A percentile compares a stretch with the other conserved stretches of the same genome.
Evolutionary conservation across 2,797 vertebrate species (phyloP).

Genomic region (Neoniphon sammara): DNA sequence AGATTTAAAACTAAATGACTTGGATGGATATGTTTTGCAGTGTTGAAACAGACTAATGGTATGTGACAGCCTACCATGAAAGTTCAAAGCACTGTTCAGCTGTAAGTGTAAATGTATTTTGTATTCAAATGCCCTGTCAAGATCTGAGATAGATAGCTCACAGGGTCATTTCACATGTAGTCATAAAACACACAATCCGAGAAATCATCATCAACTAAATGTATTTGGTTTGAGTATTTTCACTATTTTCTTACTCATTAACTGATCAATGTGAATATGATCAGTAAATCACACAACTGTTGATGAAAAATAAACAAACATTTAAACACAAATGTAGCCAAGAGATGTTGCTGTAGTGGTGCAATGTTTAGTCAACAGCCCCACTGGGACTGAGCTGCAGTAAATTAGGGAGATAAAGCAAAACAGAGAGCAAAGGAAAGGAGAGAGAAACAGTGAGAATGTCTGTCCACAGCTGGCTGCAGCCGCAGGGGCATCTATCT

Average conservation of each 20-base stretch:
- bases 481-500: constrained; percentile 55
- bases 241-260: no score
- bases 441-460: not conserved
- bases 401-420: not conserved
- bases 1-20: not conserved
- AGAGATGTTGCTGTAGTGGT: constrained; percentile 12
- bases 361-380: constrained; percentile 5
- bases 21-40: constrained; percentile 55
- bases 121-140: constrained; percentile 70
- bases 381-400: not conserved
- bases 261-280: constrained; percentile 29
- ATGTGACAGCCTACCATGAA: constrained; percentile 73
- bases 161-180: constrained; percentile 58
- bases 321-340: constrained; percentile 25
- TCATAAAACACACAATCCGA: constrained; percentile 65
- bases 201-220: constrained; percentile 18
- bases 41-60: constrained; percentile 60
- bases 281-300: constrained; percentile 15
- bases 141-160: constrained; percentile 54
- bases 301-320: constrained; percentile 1
- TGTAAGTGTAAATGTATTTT: constrained; percentile 68
- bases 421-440: not conserved
- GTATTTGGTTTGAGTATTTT: no score
- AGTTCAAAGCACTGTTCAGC: constrained; percentile 57
- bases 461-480: constrained; percentile 50